Evolutionary conservation across 2,888 invertebrate genomes (phyloP), one percentile per base, ranked within the genome.

Genomic region (Pterobdella sp.): DNA sequence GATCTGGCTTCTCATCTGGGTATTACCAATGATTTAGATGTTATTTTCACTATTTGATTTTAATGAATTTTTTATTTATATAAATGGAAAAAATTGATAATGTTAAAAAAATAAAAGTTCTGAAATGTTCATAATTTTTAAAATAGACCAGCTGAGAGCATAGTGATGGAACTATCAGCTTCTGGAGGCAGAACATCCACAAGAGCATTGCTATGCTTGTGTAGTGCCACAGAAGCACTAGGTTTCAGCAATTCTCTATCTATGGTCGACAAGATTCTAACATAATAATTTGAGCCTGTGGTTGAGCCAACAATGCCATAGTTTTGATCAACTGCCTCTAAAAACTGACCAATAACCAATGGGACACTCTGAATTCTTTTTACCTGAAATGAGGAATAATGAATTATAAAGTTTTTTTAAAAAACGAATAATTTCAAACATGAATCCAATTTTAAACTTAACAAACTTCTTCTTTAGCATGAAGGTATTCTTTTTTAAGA

Each of bases 231-330:
- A 77, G 95, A 96, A 22, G 97, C 95, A 0, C 96, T 96, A 0
- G 98, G 96, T 83, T 98, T 97, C 78, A 99, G 84, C 74, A 98
- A 85, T 84, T 99, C 98, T 22, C 97, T 87, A 84, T 99, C 98
- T 79, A 99, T 94, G 2, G 98, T 98, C 1, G 97, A 97, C 74
- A 99, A 85, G 82, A 98, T 98, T 29, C 97, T 89, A 22, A 99
- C 98, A 86, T 95, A 99, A 85, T 98, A 98, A 86, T 98, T 98
- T 0, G 97, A 98, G 37, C 98, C 96, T 52, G 97, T 97, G 31
- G 97, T 98, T 68, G 96, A 96, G 68, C 97, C 96, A 75, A 98
- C 97, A 84, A 98, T 98, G 75, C 97, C 98, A 77, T 96, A 96
- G 82, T 98, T 96, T 83, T 95, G 97, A 85, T 99, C 98, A 52